Conservation (phyloP, 1,140 invertebrate species). For the Bombus cullumanus region DNA sequence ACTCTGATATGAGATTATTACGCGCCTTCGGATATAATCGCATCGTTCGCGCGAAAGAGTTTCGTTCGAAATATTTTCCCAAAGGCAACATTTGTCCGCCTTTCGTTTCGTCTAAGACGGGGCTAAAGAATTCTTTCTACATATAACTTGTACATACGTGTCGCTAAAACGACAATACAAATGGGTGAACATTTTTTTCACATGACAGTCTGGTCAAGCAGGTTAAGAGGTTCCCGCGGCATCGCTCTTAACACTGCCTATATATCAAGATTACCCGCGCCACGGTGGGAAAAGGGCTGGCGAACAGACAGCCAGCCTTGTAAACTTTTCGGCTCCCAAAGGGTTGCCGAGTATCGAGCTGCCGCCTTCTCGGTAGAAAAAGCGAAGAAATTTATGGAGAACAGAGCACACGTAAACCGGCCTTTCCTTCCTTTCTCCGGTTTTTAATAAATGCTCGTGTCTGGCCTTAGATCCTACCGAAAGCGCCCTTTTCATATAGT, state of each 20-base stretch:
- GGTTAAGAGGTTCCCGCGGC: background rate
- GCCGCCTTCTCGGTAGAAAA: background rate
- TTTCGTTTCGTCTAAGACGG: no score
- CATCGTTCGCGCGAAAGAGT: no score
- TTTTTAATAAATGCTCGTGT: background rate
- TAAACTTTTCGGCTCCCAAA: background rate
- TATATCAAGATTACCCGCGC: conserved; percentile 31
- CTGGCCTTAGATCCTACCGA: background rate
- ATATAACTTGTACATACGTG: no score
- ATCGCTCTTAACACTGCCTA: background rate
- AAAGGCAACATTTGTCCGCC: background rate
- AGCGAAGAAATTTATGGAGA: conserved; percentile 6
- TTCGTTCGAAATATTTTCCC: background rate
- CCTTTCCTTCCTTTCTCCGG: no score
- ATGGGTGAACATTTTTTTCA: background rate
- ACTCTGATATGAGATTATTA: no score
- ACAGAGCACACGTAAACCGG: background rate
- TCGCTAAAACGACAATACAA: background rate
- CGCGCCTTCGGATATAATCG: no score
- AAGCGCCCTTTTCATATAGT: background rate
- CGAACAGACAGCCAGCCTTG: conserved; percentile 1
- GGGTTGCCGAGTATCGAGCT: background rate
- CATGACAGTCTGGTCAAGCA: background rate
- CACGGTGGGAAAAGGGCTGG: background rate
- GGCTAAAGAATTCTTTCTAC: background rate